Evolutionary conservation across 2,797 vertebrate species (phyloP), one percentile per base, ranked within the genome.

Genomic region (Orientallactaga sibirica): DNA sequence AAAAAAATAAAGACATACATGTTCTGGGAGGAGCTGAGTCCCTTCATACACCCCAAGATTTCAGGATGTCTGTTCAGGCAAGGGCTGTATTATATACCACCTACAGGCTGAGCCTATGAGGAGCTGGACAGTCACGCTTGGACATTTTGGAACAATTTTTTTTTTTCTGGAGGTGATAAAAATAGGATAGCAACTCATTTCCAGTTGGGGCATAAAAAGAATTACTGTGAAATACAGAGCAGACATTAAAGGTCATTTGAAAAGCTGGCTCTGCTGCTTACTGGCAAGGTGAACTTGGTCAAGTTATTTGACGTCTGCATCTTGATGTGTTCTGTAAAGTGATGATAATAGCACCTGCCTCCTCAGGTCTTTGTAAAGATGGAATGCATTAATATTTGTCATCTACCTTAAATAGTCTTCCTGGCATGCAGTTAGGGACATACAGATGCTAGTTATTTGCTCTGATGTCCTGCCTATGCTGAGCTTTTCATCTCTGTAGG

Each of bases 131-230:
- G 29, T 83, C 61, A 55, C 11, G 14, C 43, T 68, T 84, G 71
- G 62, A 84, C 33, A 37, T 78, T 96, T 90, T 29, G 11, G 68
- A 82, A 24, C 67, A 27, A 20, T 67, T 95, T 88, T 91, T 73
- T 91, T 73, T 90, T 61, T 84, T 20, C 25, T 70, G 24, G 84
- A 92, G 86, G 68, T 67, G 68, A 91, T 88, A 86, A 93, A 91
- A 96, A 95, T 87, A 92, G 86, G 37, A 33, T 93, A 68, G 48
- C 70, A 86, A 24, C 27, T 94, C 77, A 92, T 92, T 90, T 94
- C 87, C 66, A 94, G 79, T 90, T 58, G 66, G 87, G 79, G 87
- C 85, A 92, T 93, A 80, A 87, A 88, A 95, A 83, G 29, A 92
- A 90, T 88, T 73, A 70, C 85, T 94, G 33, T 64, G 79, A 95